These are phyloP conservation scores for Ichneumon xanthorius DNA, from an alignment of 2,888 invertebrate species.

Conservation along the genomic window DNA sequence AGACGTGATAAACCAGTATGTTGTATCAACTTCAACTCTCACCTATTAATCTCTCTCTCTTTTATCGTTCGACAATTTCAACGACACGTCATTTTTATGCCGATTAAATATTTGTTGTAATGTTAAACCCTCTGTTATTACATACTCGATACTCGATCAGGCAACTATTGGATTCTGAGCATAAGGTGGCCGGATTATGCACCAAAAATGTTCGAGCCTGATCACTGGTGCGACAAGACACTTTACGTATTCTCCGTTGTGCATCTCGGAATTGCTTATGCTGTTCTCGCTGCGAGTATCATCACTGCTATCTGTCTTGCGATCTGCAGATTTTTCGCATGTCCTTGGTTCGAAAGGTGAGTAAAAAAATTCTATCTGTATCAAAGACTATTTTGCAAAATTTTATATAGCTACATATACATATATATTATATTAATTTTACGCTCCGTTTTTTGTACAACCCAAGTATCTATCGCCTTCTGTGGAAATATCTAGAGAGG, in stretches of 20 bases:
- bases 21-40: background rate
- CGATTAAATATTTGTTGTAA: background rate
- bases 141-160: constrained; percentile 67
- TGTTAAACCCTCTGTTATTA: background rate
- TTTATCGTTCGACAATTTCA: background rate
- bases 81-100: background rate
- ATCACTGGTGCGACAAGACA: constrained; percentile 92
- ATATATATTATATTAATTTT: no score
- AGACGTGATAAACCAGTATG: constrained; percentile 62
- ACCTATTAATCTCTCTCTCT: background rate
- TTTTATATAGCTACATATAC: no score
- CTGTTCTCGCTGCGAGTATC: constrained; percentile 87
- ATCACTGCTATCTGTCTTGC: constrained; percentile 88
- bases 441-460: no score
- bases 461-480: no score
- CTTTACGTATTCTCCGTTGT: constrained; percentile 92
- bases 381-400: background rate
- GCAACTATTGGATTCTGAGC: constrained; percentile 91
- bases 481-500: no score
- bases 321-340: constrained; percentile 90
- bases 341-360: constrained; percentile 88
- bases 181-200: constrained; percentile 92
- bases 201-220: constrained; percentile 90
- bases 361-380: constrained; percentile 30
- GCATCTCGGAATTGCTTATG: constrained; percentile 90